Conservation (phyloP, 2,888 invertebrate genomes). For the Zaprionus obscuricornis region DNA sequence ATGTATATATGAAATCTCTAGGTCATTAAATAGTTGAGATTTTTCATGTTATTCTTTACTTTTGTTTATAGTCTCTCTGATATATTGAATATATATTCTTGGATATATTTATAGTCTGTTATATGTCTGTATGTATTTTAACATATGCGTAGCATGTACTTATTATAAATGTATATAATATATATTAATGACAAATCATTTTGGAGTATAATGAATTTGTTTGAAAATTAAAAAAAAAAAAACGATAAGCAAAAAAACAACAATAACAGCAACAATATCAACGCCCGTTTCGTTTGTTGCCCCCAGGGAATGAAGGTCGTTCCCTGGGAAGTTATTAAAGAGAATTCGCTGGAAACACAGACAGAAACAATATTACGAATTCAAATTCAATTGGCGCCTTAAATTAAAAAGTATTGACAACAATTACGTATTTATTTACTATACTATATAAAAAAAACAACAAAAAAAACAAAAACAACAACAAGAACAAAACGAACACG, state of each 20-base stretch:
- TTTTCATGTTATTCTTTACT: neutral
- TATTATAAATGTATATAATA: too few species aligned
- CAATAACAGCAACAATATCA: too few species aligned
- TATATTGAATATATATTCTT: slow-evolving; percentile 12
- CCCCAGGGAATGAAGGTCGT: slow-evolving; percentile 54
- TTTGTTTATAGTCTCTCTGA: slow-evolving; percentile 7
- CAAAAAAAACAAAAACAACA: too few species aligned
- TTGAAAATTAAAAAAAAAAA: slow-evolving; percentile 19
- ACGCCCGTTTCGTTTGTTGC: slow-evolving; percentile 44
- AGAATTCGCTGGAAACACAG: slow-evolving; percentile 19
- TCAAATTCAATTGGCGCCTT: slow-evolving; percentile 58
- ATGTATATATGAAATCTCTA: too few species aligned
- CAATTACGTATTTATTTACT: slow-evolving; percentile 46
- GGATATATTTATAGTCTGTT: too few species aligned
- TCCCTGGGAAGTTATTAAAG: slow-evolving; percentile 50
- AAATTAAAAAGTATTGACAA: slow-evolving; percentile 63
- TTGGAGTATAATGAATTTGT: slow-evolving; percentile 3
- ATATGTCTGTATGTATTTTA: too few species aligned
- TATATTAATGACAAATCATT: neutral
- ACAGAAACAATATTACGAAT: slow-evolving; percentile 44
- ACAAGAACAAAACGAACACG: slow-evolving; percentile 46
- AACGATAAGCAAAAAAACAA: too few species aligned
- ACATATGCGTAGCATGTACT: too few species aligned
- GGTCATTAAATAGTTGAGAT: slow-evolving; percentile 8
- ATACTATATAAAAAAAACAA: too few species aligned